A percentile compares a stretch with the other conserved stretches of the same genome.
Evolutionary conservation across 2,113 vertebrate species (phyloP).

Genomic region (human (Homo sapiens)): GRCh38 chr5:167209001-167209500

Average conservation of each 20-base stretch:
- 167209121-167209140: background rate
- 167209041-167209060: background rate
- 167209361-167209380: too few relatives aligned
- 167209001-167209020: background rate
- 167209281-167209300: too few relatives aligned
- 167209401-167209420: too few relatives aligned
- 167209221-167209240: background rate
- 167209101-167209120: background rate
- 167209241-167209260: background rate
- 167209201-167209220: background rate
- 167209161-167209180: background rate
- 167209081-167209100: background rate
- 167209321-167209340: too few relatives aligned
- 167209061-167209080: background rate
- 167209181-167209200: background rate
- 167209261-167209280: background rate
- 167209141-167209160: background rate
- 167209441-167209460: too few relatives aligned
- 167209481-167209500: too few relatives aligned
- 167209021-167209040: background rate
- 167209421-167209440: too few relatives aligned
- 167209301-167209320: too few relatives aligned
- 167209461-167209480: too few relatives aligned
- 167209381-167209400: too few relatives aligned
- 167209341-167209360: too few relatives aligned